Conservation (phyloP, 2,888 invertebrate species). For the Latrodectus hesperus region DNA sequence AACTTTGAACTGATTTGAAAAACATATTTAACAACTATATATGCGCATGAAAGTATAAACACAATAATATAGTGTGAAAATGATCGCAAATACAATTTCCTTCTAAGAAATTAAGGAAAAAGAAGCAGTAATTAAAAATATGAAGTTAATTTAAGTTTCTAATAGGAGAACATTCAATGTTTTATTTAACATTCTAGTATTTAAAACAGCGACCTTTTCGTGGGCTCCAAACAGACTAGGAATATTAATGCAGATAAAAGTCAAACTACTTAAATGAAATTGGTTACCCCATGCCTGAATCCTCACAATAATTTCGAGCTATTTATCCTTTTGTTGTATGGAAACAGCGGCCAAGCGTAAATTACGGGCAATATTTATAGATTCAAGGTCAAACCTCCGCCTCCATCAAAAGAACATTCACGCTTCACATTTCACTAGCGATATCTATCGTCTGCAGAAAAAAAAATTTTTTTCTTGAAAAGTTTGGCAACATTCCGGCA, state of each 20-base stretch:
- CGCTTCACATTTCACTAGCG: slow-evolving; percentile 5
- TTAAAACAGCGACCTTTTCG: too few species aligned
- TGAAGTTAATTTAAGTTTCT: too few species aligned
- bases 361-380: slow-evolving; percentile 26
- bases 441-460: slow-evolving; percentile 34
- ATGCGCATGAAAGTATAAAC: too few species aligned
- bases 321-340: slow-evolving; percentile 56
- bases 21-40: too few species aligned
- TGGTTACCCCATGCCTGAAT: not conserved
- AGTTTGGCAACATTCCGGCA: slow-evolving; percentile 43
- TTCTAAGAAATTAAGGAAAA: too few species aligned
- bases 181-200: too few species aligned
- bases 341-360: slow-evolving; percentile 47
- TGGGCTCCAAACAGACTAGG: too few species aligned
- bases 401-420: slow-evolving; percentile 29
- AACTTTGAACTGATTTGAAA: too few species aligned
- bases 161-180: too few species aligned
- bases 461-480: slow-evolving; percentile 12
- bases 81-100: too few species aligned
- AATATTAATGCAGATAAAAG: not conserved
- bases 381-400: slow-evolving; percentile 42
- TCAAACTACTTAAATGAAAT: slow-evolving; percentile 15
- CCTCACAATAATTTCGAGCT: slow-evolving; percentile 15
- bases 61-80: too few species aligned
- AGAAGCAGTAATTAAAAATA: too few species aligned